Base-by-base conservation (phyloP, 92 coral and sea anemone genomes). In the Porites lobata region DNA sequence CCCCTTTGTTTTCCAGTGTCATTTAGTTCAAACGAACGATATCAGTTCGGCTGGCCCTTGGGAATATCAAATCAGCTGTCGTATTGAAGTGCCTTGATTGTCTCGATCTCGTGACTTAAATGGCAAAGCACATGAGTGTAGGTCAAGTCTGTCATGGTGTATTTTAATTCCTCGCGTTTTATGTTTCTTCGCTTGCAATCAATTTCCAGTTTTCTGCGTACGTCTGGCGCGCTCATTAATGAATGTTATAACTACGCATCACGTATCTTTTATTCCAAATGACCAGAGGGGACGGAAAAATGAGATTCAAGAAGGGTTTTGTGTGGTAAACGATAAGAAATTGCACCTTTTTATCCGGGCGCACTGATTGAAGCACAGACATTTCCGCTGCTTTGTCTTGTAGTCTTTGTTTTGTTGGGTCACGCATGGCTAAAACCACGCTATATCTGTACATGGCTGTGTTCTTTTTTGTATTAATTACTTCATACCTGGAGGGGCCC, bases 351-450 rank as follows among this genome's bases (percentile, higher is more conserved):
- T 17, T 56, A 24, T 17, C 65, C 76, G 22, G 56, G 69, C 11
- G 15, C 9, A 52, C 32, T 53, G 61, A 20, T 79, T 24, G 56
- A 22, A 65, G 47, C 13, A 43, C 14, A 50, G 80, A 84, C 87
- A 50, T 84, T 84, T 74, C 87, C 80, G 74, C 14, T 74, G 26
- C 63, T 47, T 73, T 84, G 80, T 73, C 52, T 73, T 52, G 62
- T 9, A 8, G 73, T 73, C 18, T 61, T 74, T 59, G 74, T 62
- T 73, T 63, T 74, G 15, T 50, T 20, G 21, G 50, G 89, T 85
- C 89, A 85, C 77, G 89, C 89, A 76, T 85, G 84, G 89, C 89
- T 77, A 77, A 76, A 76, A 76, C 84, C 89, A 85, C 89, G 89
- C 89, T 50, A 84, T 29, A 47, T 32, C 32, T 53, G 29, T 47